Percentiles rank a stretch among this genome's conserved stretches.
Evolutionary conservation across 1,140 invertebrate genomes (phyloP).

Genomic region (Eufriesea mexicana): DNA sequence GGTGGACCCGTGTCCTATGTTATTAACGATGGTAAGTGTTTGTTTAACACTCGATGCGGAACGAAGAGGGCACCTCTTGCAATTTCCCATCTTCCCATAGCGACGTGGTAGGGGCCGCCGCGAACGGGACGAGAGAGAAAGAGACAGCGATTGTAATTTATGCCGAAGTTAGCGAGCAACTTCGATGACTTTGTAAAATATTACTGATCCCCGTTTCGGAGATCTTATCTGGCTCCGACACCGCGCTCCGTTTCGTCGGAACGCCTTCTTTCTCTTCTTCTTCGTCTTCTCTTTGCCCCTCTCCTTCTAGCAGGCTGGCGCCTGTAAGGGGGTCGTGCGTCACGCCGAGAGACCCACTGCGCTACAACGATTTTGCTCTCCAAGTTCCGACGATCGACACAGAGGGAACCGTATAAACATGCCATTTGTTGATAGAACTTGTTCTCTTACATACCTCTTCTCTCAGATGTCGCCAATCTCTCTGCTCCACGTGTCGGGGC

Average conservation of each 20-base stretch:
- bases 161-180: slow-evolving; percentile 78
- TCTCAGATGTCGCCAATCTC: not conserved
- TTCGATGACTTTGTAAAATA: slow-evolving; percentile 81
- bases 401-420: slow-evolving; percentile 63
- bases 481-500: not conserved
- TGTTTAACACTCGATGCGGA: slow-evolving; percentile 67
- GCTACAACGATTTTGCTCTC: slow-evolving; percentile 64
- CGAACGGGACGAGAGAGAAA: slow-evolving; percentile 41
- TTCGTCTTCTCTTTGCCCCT: slow-evolving; percentile 48
- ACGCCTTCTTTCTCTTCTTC: slow-evolving; percentile 68
- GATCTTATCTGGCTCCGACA: slow-evolving; percentile 74
- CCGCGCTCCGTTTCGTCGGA: slow-evolving; percentile 68
- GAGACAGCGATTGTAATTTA: slow-evolving; percentile 72
- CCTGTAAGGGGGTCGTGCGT: slow-evolving; percentile 67
- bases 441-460: slow-evolving; percentile 7
- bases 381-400: slow-evolving; percentile 62
- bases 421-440: slow-evolving; percentile 65
- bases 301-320: slow-evolving; percentile 62
- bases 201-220: slow-evolving; percentile 75
- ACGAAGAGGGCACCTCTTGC: slow-evolving; percentile 37
- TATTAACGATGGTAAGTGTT: slow-evolving; percentile 72
- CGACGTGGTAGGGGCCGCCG: slow-evolving; percentile 15
- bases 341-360: slow-evolving; percentile 59
- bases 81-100: slow-evolving; percentile 50
- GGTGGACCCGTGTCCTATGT: slow-evolving; percentile 51